Percentiles rank a stretch among this genome's conserved stretches.
Conservation (phyloP, 2,888 invertebrate genomes). For the Tanypteryx hageni region DNA sequence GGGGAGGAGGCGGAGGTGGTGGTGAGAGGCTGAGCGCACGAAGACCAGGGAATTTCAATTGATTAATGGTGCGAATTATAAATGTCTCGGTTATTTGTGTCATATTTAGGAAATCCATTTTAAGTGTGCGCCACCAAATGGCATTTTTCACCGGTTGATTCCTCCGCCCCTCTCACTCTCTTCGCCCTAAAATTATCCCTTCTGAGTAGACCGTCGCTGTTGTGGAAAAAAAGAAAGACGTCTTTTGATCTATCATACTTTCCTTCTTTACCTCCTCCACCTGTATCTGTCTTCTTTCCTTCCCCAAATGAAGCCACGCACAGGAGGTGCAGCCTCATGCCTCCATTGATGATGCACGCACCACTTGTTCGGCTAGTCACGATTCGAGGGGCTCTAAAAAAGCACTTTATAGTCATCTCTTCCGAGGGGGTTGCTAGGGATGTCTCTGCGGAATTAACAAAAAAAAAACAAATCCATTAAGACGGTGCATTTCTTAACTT, state of each 20-base stretch:
- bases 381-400: slow-evolving; percentile 39
- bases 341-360: slow-evolving; percentile 63
- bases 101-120: slow-evolving; percentile 57
- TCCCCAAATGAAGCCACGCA: slow-evolving; percentile 53
- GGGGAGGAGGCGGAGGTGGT: neutral
- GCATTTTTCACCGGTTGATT: slow-evolving; percentile 57
- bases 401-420: slow-evolving; percentile 60
- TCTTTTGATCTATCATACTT: slow-evolving; percentile 33
- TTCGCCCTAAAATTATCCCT: slow-evolving; percentile 7
- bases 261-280: neutral
- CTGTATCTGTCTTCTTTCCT: neutral
- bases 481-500: slow-evolving; percentile 61
- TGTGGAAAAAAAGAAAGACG: slow-evolving; percentile 47
- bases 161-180: slow-evolving; percentile 35
- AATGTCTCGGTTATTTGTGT: slow-evolving; percentile 57
- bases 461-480: slow-evolving; percentile 38
- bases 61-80: slow-evolving; percentile 51
- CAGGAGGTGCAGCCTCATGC: slow-evolving; percentile 58
- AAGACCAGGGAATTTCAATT: slow-evolving; percentile 50
- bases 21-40: slow-evolving; percentile 10
- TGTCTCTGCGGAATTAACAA: slow-evolving; percentile 41
- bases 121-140: slow-evolving; percentile 57
- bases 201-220: slow-evolving; percentile 20
- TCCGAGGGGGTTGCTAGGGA: slow-evolving; percentile 36
- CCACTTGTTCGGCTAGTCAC: slow-evolving; percentile 60